phyloP scores from a whole-genome alignment of 2,113 vertebrate species.

The Oxygymnocypris stewartii region DNA sequence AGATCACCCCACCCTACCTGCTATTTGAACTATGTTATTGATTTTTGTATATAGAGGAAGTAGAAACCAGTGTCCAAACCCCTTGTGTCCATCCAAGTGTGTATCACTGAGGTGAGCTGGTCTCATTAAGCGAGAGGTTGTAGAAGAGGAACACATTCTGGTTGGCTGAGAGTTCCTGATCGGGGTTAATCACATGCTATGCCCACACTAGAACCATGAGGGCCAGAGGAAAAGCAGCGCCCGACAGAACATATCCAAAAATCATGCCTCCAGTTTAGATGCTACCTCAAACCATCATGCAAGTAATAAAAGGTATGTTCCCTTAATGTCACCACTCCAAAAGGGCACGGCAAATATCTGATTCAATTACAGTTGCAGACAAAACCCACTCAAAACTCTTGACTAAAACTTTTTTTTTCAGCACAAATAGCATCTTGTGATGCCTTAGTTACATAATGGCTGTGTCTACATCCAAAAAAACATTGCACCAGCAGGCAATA shows the following conservation, averaged over 20 bases:
- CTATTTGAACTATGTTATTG: neutral
- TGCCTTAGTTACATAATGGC: neutral
- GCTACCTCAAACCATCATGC: constrained; percentile 64
- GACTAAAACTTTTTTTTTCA: neutral
- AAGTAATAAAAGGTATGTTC: constrained; percentile 60
- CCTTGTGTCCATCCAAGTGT: constrained; percentile 22
- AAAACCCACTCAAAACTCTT: neutral
- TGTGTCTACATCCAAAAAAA: neutral
- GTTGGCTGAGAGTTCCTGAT: constrained; percentile 52
- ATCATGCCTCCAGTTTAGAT: constrained; percentile 55
- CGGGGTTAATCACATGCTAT: constrained; percentile 62
- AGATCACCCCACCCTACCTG: neutral
- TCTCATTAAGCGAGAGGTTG: constrained; percentile 46
- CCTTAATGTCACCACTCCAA: constrained; percentile 49
- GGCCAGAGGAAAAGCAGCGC: constrained; percentile 63
- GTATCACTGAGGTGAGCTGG: constrained; percentile 43
- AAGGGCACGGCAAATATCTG: constrained; percentile 51
- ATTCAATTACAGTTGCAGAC: neutral
- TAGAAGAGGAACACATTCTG: constrained; percentile 52
- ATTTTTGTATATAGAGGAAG: neutral
- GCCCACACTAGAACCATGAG: constrained; percentile 60
- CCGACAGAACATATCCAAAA: constrained; percentile 52
- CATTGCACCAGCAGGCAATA: neutral
- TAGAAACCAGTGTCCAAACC: constrained; percentile 22
- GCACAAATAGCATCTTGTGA: neutral